These are phyloP conservation scores for Leuctra nigra DNA, from an alignment of 2,888 invertebrate genomes.

Conservation along the genomic window DNA sequence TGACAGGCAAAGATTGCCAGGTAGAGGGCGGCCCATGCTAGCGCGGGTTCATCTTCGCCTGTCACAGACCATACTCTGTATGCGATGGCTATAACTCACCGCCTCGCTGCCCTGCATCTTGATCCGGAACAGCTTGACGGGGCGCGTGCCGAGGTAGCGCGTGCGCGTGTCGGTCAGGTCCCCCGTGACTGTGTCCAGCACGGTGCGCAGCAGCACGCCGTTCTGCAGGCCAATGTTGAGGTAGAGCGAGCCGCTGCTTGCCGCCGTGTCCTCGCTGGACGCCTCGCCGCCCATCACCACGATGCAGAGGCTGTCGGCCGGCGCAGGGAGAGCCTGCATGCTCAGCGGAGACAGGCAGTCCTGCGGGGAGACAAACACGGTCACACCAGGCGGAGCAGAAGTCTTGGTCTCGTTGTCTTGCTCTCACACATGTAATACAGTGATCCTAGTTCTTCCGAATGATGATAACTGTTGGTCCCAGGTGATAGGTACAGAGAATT, in stretches of 20 bases:
- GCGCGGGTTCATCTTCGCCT: too few relatives aligned
- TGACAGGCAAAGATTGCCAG: background rate
- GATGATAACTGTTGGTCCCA: too few relatives aligned
- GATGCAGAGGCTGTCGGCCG: conserved; percentile 94
- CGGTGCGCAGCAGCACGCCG: conserved; percentile 88
- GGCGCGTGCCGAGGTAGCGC: conserved; percentile 89
- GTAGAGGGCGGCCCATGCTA: too few relatives aligned
- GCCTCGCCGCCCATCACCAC: conserved; percentile 82
- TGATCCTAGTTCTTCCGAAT: too few relatives aligned
- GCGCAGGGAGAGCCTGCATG: conserved; percentile 93
- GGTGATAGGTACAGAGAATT: too few relatives aligned
- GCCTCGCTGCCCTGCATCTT: conserved; percentile 94
- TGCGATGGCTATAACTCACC: conserved; percentile 52
- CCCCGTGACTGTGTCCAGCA: conserved; percentile 91
- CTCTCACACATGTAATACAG: too few relatives aligned
- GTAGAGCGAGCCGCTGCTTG: conserved; percentile 50
- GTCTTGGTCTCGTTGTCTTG: too few relatives aligned
- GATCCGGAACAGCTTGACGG: conserved; percentile 94
- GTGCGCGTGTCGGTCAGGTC: conserved; percentile 96
- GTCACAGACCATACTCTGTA: background rate
- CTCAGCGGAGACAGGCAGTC: conserved; percentile 93
- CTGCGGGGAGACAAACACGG: conserved; percentile 42
- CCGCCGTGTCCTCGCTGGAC: conserved; percentile 39
- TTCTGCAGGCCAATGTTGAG: conserved; percentile 97
- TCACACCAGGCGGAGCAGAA: too few relatives aligned